Evolutionary conservation across 2,797 vertebrate species (phyloP).

Genomic region (Sorex maritimensis): DNA sequence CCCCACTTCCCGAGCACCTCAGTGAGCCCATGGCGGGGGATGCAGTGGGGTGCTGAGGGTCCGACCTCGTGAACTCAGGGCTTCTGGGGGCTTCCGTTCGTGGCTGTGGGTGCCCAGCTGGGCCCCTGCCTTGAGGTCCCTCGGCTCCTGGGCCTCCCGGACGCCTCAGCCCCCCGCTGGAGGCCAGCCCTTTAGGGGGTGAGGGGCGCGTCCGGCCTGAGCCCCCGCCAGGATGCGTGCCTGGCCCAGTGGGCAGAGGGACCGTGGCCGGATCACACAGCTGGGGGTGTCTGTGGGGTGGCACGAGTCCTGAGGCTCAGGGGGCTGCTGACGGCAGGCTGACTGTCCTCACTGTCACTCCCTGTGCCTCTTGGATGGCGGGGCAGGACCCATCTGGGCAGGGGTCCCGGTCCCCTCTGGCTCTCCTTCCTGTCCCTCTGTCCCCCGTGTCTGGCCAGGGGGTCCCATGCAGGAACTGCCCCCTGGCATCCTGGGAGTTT

Average conservation of each 20-base stretch:
- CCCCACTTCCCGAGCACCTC: background rate
- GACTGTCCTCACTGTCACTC: background rate
- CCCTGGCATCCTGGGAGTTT: no score
- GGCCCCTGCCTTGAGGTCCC: no score
- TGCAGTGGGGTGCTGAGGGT: background rate
- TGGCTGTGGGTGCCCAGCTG: no score
- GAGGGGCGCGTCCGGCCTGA: no score
- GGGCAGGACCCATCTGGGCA: background rate
- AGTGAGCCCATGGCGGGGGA: background rate
- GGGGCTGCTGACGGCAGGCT: background rate
- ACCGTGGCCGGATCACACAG: no score
- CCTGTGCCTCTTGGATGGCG: no score
- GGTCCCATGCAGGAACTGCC: background rate
- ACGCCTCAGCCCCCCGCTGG: no score
- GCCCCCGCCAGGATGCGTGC: no score
- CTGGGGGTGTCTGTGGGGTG: background rate
- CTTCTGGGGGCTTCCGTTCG: no score
- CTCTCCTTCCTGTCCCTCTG: background rate
- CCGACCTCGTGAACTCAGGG: background rate
- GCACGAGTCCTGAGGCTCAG: background rate
- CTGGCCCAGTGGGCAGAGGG: no score
- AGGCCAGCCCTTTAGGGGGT: no score
- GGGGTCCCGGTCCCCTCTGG: background rate
- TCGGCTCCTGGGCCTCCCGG: no score
- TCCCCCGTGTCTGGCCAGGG: fast-evolving